Evolutionary conservation across 2,888 invertebrate species (phyloP), one percentile per base, ranked within the genome.

Genomic region (Litoditis marina): DNA sequence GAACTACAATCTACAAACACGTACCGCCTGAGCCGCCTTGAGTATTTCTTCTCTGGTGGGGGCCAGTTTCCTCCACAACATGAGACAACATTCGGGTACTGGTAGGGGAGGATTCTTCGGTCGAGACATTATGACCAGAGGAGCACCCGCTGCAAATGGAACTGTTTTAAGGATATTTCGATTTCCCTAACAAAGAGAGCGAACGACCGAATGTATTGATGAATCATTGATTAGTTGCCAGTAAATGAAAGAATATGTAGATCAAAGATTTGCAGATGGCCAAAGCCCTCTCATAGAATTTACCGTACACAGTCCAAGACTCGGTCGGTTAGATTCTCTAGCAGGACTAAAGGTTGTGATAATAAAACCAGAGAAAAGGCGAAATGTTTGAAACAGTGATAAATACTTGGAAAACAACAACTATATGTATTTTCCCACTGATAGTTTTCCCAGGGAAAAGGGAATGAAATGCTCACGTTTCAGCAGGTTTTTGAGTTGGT

Each of bases 31-130:
- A 3, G 73, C 73, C 7, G 75, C 68, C 19, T 69, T 66, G n/a
- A 72, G 50, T 22, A 75, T 57, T 50, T 73, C 73, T 34, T 75
- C 75, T 52, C 71, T 66, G 2, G 71, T 71, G 1, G 68, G 66
- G 16, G 71, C 69, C 30, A 73, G 55, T 49, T 65, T 71, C 32
- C 69, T 59, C 75, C 75, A 75, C 39, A 72, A 55, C 54, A 69
- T 60, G 44, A 70, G 65, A 55, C 75, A 75, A n/a, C 66, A 56
- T 53, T 75, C 75, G 2, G 75, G 75, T 8, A 75, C 68, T 11
- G 75, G 75, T 13, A 71, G 56, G 32, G 73, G 73, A 2, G 75
- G 75, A 44, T 75, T 75, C 59, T 75, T 75, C 13, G 75, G 75
- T 2, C 73, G 71, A 8, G 71, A 67, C 31, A 73, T 66, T n/a